phyloP scores from a whole-genome alignment of 92 coral and sea anemone species.

The Diadumene lineata region DNA sequence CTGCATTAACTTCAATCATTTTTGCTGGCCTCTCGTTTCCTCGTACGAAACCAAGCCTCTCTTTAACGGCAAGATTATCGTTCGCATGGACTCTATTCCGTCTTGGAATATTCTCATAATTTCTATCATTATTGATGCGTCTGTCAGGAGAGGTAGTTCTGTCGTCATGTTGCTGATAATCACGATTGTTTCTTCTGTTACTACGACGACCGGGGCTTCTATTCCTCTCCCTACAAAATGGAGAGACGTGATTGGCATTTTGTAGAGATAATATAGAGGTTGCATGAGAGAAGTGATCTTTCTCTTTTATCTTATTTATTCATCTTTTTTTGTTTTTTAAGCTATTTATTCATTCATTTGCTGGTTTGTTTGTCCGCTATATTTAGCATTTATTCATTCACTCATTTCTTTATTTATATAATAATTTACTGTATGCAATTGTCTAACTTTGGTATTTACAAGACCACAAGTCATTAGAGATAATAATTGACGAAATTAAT shows the following conservation, averaged over 20 bases:
- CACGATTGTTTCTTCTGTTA: slow-evolving; percentile 3
- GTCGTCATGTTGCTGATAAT: not conserved
- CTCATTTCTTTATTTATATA: too few relatives aligned
- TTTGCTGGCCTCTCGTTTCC: not conserved
- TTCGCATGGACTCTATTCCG: too few relatives aligned
- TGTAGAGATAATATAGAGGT: too few relatives aligned
- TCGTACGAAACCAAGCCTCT: slow-evolving; percentile 9
- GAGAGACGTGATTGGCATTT: too few relatives aligned
- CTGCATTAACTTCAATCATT: not conserved
- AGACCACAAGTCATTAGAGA: not conserved
- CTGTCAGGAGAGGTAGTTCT: not conserved
- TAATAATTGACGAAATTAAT: too few relatives aligned
- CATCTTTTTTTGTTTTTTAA: too few relatives aligned
- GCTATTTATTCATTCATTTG: too few relatives aligned
- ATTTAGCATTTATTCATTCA: too few relatives aligned
- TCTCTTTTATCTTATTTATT: not conserved
- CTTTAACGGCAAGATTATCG: not conserved
- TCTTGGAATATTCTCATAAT: slow-evolving; percentile 1
- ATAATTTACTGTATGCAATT: not conserved
- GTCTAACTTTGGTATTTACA: not conserved
- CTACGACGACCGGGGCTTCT: not conserved
- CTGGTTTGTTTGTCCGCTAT: too few relatives aligned
- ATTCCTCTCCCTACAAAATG: slow-evolving; percentile 10
- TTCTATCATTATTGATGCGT: not conserved
- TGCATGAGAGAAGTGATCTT: too few relatives aligned